These are phyloP conservation scores for Magallana gigas DNA, from an alignment of 1,140 invertebrate genomes.

Conservation along the genomic window DNA sequence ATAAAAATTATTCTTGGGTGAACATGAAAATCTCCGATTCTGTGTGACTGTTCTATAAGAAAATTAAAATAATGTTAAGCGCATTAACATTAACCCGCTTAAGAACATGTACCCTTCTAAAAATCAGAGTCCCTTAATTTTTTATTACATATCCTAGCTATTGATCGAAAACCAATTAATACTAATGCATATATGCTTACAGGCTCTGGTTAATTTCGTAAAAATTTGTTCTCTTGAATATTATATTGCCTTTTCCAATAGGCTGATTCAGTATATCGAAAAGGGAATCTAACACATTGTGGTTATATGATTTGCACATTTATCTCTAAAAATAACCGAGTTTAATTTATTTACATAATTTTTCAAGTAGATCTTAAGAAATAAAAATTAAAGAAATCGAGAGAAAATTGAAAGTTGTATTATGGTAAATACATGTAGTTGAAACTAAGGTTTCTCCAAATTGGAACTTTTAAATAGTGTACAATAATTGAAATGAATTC, in stretches of 20 bases:
- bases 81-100: neutral
- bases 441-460: neutral
- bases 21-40: constrained; percentile 3
- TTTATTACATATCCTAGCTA: neutral
- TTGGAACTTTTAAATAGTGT: neutral
- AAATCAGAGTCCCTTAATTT: neutral
- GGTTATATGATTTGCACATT: no score
- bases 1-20: constrained; percentile 8
- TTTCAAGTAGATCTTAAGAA: no score
- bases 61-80: neutral
- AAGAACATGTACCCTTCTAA: no score
- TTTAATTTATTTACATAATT: no score
- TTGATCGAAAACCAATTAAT: neutral
- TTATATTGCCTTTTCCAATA: no score
- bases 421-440: neutral
- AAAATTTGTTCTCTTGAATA: no score
- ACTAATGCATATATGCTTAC: no score
- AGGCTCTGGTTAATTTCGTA: no score
- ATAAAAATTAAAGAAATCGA: no score
- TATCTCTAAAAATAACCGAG: no score
- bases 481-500: neutral
- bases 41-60: neutral
- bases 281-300: no score
- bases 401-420: neutral
- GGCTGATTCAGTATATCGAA: no score